Conservation (phyloP, 2,888 invertebrate species). For the Tholera decimalis region DNA sequence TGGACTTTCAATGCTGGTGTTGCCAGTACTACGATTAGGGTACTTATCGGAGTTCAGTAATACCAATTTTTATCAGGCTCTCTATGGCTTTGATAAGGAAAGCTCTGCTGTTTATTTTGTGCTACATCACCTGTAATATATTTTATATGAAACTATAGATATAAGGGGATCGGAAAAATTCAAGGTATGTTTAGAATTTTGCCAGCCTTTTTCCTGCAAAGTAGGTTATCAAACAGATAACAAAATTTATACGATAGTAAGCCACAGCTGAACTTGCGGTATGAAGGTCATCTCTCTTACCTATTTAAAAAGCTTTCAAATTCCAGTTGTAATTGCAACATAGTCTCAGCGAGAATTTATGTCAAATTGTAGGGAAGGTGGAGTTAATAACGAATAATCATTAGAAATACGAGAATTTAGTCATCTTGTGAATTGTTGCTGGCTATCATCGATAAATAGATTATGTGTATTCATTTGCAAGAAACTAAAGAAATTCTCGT, state of each 20-base stretch:
- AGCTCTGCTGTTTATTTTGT: constrained; percentile 68
- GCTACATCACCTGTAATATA: constrained; percentile 42
- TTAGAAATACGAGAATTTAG: too few relatives aligned
- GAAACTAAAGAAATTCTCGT: too few relatives aligned
- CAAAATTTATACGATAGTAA: background rate
- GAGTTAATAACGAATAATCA: too few relatives aligned
- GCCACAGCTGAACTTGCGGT: background rate
- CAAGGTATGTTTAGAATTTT: background rate
- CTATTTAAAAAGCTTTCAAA: too few relatives aligned
- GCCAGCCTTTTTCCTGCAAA: background rate
- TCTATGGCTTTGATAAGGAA: constrained; percentile 68
- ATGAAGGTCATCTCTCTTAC: too few relatives aligned
- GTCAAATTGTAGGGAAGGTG: too few relatives aligned
- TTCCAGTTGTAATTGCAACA: too few relatives aligned
- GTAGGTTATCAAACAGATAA: background rate
- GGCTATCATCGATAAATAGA: too few relatives aligned
- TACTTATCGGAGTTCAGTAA: constrained; percentile 65
- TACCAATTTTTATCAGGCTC: constrained; percentile 71
- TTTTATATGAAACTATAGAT: constrained; percentile 30
- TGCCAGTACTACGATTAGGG: constrained; percentile 65
- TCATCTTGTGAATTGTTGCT: too few relatives aligned
- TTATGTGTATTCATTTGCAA: too few relatives aligned
- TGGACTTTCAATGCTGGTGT: constrained; percentile 38
- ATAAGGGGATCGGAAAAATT: background rate
- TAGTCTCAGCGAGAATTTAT: too few relatives aligned